Evolutionary conservation across 2,113 vertebrate species (phyloP).

Genomic region (Poeciliopsis turrubarensis): DNA sequence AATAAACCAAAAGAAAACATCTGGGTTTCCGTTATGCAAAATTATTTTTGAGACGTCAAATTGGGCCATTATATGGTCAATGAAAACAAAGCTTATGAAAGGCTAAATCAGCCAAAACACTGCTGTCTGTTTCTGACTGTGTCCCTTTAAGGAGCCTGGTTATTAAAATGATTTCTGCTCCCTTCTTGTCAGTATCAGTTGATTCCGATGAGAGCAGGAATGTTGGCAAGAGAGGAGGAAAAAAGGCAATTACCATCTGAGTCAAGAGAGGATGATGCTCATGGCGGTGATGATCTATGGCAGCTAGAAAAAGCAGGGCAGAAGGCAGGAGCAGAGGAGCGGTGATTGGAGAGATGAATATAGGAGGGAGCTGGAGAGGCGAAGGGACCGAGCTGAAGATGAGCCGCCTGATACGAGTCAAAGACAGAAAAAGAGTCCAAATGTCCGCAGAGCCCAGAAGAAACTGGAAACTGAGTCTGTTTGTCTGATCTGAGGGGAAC

Average conservation of each 20-base stretch:
- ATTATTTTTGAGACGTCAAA: too few relatives aligned
- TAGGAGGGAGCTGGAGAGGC: background rate
- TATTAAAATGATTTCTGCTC: background rate
- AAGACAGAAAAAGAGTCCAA: background rate
- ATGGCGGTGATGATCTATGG: conserved; percentile 5
- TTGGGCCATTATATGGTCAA: too few relatives aligned
- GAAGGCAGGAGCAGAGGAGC: background rate
- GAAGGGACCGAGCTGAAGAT: background rate
- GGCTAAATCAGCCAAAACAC: too few relatives aligned
- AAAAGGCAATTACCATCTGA: background rate
- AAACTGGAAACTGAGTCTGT: background rate
- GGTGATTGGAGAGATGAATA: background rate
- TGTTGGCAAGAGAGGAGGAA: background rate
- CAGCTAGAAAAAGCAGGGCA: background rate
- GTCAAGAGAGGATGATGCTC: background rate
- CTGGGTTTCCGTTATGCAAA: too few relatives aligned
- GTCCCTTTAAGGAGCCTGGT: background rate
- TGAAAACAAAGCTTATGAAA: too few relatives aligned
- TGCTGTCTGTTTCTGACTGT: too few relatives aligned
- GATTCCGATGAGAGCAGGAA: background rate
- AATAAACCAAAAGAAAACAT: too few relatives aligned
- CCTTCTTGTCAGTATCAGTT: background rate
- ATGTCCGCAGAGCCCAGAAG: background rate
- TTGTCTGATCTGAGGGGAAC: background rate
- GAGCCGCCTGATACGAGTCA: background rate